Evolutionary conservation across 2,113 vertebrate genomes (phyloP).

Genomic region (Pluvialis apricaria): DNA sequence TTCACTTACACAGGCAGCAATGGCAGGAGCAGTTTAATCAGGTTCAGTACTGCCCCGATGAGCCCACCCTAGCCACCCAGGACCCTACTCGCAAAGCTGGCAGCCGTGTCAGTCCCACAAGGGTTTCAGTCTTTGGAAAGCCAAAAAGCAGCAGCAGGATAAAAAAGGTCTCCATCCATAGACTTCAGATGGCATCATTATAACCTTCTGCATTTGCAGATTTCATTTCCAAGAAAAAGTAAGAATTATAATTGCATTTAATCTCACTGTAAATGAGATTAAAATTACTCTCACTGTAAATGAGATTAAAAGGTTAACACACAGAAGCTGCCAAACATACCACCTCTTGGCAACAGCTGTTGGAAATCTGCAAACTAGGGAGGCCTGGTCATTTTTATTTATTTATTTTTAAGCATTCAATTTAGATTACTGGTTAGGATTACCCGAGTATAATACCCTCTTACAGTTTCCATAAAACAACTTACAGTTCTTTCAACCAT

Average conservation of each 20-base stretch:
- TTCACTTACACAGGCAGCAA: no score
- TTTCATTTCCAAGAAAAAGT: neutral
- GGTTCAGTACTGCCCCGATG: no score
- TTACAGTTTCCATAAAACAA: neutral
- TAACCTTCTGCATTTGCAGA: neutral
- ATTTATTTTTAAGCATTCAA: neutral
- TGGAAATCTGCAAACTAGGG: neutral
- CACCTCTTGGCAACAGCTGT: neutral
- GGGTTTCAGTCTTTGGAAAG: no score
- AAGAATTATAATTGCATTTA: neutral
- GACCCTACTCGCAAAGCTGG: no score
- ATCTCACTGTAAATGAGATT: neutral
- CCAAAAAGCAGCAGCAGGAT: no score
- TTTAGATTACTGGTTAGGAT: neutral
- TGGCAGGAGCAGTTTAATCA: no score
- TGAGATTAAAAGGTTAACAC: neutral
- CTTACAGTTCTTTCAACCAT: neutral
- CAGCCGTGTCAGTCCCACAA: no score
- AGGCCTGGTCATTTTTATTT: neutral
- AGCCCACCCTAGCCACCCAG: no score
- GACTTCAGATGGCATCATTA: neutral
- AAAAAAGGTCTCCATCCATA: neutral
- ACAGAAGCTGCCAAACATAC: neutral
- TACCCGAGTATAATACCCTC: neutral
- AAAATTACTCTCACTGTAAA: neutral